Conservation (phyloP, 2,113 vertebrate species). For the human region GRCh38 chr22:31083001-31083500, state of each 20-base stretch:
- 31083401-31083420: neutral
- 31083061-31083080: neutral
- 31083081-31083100: neutral
- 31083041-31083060: neutral
- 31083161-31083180: conserved; percentile 60
- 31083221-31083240: neutral
- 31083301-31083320: conserved; percentile 84
- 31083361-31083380: neutral
- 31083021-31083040: conserved; percentile 2
- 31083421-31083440: neutral
- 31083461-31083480: neutral
- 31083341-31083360: neutral
- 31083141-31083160: neutral
- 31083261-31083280: conserved; percentile 83
- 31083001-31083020: conserved; percentile 24
- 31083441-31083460: neutral
- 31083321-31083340: neutral
- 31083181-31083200: conserved; percentile 3
- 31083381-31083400: neutral
- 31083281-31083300: conserved; percentile 85
- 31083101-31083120: neutral
- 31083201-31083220: neutral
- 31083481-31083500: conserved; percentile 53
- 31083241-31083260: conserved; percentile 63
- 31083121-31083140: neutral